These are phyloP conservation scores for Danionella dracula DNA, from an alignment of 2,797 vertebrate species.

Conservation along the genomic window DNA sequence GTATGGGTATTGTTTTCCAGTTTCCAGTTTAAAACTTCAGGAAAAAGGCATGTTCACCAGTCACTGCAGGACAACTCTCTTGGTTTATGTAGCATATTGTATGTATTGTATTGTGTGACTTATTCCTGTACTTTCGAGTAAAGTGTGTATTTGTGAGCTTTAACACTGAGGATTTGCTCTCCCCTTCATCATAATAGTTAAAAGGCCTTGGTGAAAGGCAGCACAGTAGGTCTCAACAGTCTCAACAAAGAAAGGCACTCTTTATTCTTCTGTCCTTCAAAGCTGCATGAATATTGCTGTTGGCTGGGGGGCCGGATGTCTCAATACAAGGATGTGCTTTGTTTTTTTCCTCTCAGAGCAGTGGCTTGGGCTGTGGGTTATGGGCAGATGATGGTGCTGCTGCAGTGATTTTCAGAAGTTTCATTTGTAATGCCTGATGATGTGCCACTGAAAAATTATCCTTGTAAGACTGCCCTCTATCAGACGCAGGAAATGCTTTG, in stretches of 20 bases:
- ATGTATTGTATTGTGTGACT: neutral
- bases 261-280: constrained; percentile 46
- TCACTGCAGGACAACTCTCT: too few species aligned
- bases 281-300: constrained; percentile 47
- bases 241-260: constrained; percentile 39
- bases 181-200: constrained; percentile 23
- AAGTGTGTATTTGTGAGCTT: neutral
- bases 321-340: constrained; percentile 49
- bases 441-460: constrained; percentile 17
- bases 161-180: neutral
- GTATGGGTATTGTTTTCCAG: too few species aligned
- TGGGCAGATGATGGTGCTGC: constrained; percentile 9
- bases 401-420: constrained; percentile 10
- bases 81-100: neutral
- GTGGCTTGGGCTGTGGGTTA: constrained; percentile 27
- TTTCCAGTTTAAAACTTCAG: too few species aligned
- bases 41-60: too few species aligned
- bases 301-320: constrained; percentile 38
- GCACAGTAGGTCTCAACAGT: constrained; percentile 37
- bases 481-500: constrained; percentile 18
- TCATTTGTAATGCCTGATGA: constrained; percentile 29
- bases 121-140: neutral
- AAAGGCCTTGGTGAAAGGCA: constrained; percentile 39
- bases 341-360: constrained; percentile 31
- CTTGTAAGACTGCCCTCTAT: constrained; percentile 1